Evolutionary conservation across 2,888 invertebrate species (phyloP), one percentile per base, ranked within the genome.

Genomic region (Ernsta delagoae): DNA sequence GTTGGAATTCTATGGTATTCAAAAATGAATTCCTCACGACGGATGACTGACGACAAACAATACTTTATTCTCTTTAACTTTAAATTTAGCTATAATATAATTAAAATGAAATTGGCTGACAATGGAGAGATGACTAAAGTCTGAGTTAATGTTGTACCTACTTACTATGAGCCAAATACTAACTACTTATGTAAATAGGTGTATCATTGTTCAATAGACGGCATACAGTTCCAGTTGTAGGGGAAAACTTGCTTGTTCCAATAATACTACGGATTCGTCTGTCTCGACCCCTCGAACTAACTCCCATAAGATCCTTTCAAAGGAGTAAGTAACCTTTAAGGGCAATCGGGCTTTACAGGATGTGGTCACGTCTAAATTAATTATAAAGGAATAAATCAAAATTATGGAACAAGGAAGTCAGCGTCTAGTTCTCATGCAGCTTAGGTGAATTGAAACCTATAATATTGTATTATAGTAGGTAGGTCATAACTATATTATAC

Each of bases 351-450:
- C 54, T 53, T 41, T 45, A 56, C n/a, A 54, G 34, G 39, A 50
- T 24, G 50, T 56, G 45, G 45, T 36, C 78, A 69, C 72, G 84
- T 88, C 85, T 77, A 76, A 84, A 83, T 87, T 85, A 89, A 89
- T 90, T 90, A 88, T 83, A 88, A 84, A 79, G 77, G 83, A 85
- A 89, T 89, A 86, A 85, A 87, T 89, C 88, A 88, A 84, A 81
- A 84, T 83, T 79, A 85, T 82, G 76, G 75, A 84, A 77, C 79
- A 76, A 59, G 56, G 61, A 56, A 56, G 48, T 63, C 67, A 64
- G 45, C 63, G 36, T 43, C 41, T 43, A 43, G 9, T 9, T 24
- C 39, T 7, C 61, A 24, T 36, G 12, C 16, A 48, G 36, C 12
- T 56, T 41, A 65, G 11, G 36, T 45, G 45, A 34, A 50, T 16